phyloP scores from a whole-genome alignment of 2,797 vertebrate genomes.

The Acipenser oxyrinchus region DNA sequence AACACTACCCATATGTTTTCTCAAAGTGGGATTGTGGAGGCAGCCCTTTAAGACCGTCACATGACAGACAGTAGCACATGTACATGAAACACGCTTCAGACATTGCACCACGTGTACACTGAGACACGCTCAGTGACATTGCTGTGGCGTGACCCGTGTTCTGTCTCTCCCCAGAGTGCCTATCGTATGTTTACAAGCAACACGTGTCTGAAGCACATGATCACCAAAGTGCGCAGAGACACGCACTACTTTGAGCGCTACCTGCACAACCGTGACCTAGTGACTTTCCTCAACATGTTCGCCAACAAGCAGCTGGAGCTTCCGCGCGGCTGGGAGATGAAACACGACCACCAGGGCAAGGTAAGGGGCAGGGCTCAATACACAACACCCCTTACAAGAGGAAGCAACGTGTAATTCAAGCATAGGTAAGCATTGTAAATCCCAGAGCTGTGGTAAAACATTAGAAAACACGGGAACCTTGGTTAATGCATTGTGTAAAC shows the following conservation, averaged over 20 bases:
- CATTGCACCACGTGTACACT: not conserved
- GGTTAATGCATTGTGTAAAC: too few relatives aligned
- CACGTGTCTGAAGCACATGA: constrained; percentile 98
- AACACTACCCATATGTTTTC: too few relatives aligned
- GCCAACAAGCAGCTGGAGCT: constrained; percentile 94
- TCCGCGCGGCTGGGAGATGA: constrained; percentile 95
- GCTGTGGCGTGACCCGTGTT: not conserved
- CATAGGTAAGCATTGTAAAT: too few relatives aligned
- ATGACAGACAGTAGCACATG: too few relatives aligned
- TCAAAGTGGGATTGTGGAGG: too few relatives aligned
- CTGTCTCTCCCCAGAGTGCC: constrained; percentile 74
- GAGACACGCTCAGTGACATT: not conserved
- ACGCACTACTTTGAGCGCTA: constrained; percentile 95
- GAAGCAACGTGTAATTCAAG: too few relatives aligned
- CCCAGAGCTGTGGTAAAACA: too few relatives aligned
- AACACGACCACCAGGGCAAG: constrained; percentile 94
- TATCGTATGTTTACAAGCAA: constrained; percentile 99
- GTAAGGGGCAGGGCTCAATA: constrained; percentile 42
- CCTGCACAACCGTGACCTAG: constrained; percentile 93
- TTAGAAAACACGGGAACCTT: too few relatives aligned
- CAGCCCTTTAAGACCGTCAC: too few relatives aligned
- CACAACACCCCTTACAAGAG: not conserved
- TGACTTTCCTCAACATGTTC: constrained; percentile 95
- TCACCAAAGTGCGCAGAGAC: constrained; percentile 94
- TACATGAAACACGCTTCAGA: too few relatives aligned